These are phyloP conservation scores for Triplophysa rosa DNA, from an alignment of 2,113 vertebrate species.

Conservation along the genomic window DNA sequence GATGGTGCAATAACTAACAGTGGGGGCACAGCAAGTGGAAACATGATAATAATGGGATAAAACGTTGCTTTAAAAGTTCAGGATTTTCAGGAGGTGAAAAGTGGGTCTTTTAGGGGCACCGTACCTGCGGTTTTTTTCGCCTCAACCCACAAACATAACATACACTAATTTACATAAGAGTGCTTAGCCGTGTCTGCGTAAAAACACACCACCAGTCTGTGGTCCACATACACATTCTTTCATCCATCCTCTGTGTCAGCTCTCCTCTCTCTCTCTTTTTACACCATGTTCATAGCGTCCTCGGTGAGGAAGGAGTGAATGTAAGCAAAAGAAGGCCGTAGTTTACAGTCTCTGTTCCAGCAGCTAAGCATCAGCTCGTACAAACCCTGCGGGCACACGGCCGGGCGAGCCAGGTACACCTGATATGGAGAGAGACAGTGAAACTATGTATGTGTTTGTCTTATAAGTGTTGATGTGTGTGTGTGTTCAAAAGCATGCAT, in stretches of 20 bases:
- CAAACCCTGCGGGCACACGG: constrained; percentile 84
- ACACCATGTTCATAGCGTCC: constrained; percentile 87
- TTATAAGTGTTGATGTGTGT: constrained; percentile 18
- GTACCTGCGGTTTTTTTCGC: constrained; percentile 73
- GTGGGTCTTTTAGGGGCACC: constrained; percentile 59
- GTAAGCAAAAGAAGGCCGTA: constrained; percentile 82
- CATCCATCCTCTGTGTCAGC: constrained; percentile 23
- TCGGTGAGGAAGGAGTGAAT: constrained; percentile 85
- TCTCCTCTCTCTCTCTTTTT: constrained; percentile 14
- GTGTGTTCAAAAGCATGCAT: not conserved
- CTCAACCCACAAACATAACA: constrained; percentile 54
- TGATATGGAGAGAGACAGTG: constrained; percentile 50
- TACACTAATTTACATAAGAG: constrained; percentile 63
- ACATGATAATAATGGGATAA: not conserved
- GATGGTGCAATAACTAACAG: not conserved
- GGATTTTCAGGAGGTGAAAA: constrained; percentile 29
- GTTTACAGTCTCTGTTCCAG: constrained; percentile 90
- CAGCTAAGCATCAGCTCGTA: constrained; percentile 90
- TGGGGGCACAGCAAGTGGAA: not conserved
- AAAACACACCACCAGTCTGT: constrained; percentile 47
- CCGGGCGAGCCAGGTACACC: constrained; percentile 83
- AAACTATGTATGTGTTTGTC: not conserved
- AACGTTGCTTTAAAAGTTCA: constrained; percentile 29
- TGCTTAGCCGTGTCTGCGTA: constrained; percentile 50
- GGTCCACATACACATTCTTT: constrained; percentile 35